These are phyloP conservation scores for Apodemus sylvaticus DNA, from an alignment of 2,113 vertebrate genomes.

Conservation along the genomic window DNA sequence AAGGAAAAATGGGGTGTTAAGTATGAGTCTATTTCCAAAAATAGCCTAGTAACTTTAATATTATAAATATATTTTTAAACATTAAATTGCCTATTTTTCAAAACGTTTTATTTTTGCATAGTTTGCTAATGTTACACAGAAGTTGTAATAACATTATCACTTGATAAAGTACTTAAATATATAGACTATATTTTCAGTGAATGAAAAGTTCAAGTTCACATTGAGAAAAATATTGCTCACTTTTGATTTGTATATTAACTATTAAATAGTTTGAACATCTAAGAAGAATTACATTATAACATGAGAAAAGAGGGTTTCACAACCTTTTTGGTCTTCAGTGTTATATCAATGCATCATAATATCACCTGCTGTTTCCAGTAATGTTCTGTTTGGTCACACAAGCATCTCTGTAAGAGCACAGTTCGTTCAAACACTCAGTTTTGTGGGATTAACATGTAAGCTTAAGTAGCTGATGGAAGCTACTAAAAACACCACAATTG, in stretches of 20 bases:
- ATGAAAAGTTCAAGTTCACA: not conserved
- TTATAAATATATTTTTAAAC: constrained; percentile 34
- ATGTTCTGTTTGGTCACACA: not conserved
- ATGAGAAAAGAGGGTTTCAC: not conserved
- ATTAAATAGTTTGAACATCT: not conserved
- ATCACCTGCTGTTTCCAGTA: not conserved
- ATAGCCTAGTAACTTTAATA: not conserved
- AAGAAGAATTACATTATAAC: constrained; percentile 7
- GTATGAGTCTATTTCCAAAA: not conserved
- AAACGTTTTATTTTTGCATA: not conserved
- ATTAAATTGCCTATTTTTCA: not conserved
- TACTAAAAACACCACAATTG: not conserved
- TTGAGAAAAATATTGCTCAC: not conserved
- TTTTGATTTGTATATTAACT: not conserved
- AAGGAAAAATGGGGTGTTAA: constrained; percentile 35
- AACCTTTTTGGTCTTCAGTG: not conserved
- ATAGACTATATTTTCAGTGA: not conserved
- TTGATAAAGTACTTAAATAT: not conserved
- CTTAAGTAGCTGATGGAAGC: not conserved
- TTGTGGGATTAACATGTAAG: not conserved
- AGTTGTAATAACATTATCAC: not conserved
- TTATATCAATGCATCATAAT: not conserved
- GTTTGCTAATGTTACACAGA: constrained; percentile 8
- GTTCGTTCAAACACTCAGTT: not conserved
- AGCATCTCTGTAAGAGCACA: not conserved